A percentile compares a stretch with the other conserved stretches of the same genome.
Evolutionary conservation across 2,797 vertebrate species (phyloP).

Genomic region (Mus caroli): DNA sequence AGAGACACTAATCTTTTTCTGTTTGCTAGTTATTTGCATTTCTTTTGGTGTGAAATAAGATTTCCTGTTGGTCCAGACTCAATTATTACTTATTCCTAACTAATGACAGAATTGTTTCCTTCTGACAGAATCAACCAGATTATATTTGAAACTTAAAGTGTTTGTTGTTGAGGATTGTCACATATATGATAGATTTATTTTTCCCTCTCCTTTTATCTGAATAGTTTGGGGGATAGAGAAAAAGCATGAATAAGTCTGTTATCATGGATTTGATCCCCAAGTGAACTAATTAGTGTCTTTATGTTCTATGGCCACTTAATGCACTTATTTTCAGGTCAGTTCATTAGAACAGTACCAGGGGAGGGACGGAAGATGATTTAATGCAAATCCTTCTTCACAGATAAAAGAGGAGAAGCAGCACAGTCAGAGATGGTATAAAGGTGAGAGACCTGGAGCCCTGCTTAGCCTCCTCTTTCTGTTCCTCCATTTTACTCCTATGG

Average conservation of each 20-base stretch:
- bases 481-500: background rate
- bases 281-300: constrained; percentile 86
- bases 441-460: constrained; percentile 70
- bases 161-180: constrained; percentile 82
- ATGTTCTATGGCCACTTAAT: constrained; percentile 84
- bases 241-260: constrained; percentile 84
- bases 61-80: constrained; percentile 64
- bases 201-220: constrained; percentile 82
- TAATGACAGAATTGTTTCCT: constrained; percentile 66
- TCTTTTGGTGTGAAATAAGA: constrained; percentile 67
- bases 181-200: constrained; percentile 83
- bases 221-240: constrained; percentile 80
- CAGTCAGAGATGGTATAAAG: constrained; percentile 63
- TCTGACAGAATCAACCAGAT: constrained; percentile 80
- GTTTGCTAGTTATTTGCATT: constrained; percentile 69
- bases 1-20: constrained; percentile 34
- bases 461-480: constrained; percentile 19
- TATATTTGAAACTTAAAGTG: constrained; percentile 81
- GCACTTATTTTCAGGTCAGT: constrained; percentile 85
- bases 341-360: constrained; percentile 83
- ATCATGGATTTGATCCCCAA: constrained; percentile 84
- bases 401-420: constrained; percentile 74
- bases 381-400: constrained; percentile 83
- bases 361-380: constrained; percentile 76
- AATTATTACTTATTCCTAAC: constrained; percentile 72